Evolutionary conservation across 1,140 invertebrate genomes (phyloP).

Genomic region (Anoplophora glabripennis): DNA sequence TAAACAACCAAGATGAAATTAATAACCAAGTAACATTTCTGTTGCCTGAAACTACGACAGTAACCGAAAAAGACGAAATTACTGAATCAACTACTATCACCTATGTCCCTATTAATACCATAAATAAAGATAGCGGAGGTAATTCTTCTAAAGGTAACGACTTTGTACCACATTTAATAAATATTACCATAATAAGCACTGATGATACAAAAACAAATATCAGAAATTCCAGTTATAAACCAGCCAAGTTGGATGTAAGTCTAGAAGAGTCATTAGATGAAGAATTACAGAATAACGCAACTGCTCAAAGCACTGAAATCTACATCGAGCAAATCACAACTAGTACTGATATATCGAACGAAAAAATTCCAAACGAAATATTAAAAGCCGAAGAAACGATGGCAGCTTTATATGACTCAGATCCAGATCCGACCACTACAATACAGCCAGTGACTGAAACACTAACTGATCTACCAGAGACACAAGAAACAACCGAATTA

Average conservation of each 20-base stretch:
- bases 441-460: not conserved
- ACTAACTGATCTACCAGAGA: not conserved
- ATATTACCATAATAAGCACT: slow-evolving; percentile 24
- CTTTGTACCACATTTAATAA: slow-evolving; percentile 18
- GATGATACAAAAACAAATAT: slow-evolving; percentile 1
- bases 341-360: not conserved
- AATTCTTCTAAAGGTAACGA: not conserved
- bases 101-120: not conserved
- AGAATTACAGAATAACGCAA: slow-evolving; percentile 17
- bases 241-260: slow-evolving; percentile 34
- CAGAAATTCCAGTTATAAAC: slow-evolving; percentile 19
- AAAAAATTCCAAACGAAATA: too few relatives aligned
- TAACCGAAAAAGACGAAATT: not conserved
- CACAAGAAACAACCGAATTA: not conserved
- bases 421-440: not conserved
- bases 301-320: too few relatives aligned
- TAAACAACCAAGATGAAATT: not conserved
- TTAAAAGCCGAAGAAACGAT: not conserved
- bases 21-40: too few relatives aligned
- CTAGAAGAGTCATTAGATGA: slow-evolving; percentile 27
- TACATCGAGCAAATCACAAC: not conserved
- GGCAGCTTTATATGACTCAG: not conserved
- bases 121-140: not conserved
- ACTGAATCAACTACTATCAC: not conserved
- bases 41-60: too few relatives aligned